Evolutionary conservation across 2,797 vertebrate genomes (phyloP).

Genomic region (Typhlichthys subterraneus): DNA sequence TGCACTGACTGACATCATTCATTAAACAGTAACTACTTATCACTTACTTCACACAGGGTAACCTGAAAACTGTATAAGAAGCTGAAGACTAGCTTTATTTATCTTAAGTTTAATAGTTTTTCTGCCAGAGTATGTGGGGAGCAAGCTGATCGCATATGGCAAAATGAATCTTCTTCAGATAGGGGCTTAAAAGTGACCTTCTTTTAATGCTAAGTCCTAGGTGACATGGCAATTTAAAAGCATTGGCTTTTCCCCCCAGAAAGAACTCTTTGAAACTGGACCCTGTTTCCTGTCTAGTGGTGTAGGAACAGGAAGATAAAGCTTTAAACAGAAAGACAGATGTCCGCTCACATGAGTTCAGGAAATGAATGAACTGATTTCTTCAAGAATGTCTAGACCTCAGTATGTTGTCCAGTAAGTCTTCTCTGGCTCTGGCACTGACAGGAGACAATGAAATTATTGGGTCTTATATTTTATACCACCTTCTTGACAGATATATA

Average conservation of each 20-base stretch:
- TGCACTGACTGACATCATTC: too few relatives aligned
- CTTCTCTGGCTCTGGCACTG: conserved; percentile 21
- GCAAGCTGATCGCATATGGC: conserved; percentile 64
- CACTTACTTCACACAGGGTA: too few relatives aligned
- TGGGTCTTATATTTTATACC: conserved; percentile 9
- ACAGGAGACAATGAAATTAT: conserved; percentile 5
- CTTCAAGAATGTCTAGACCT: conserved; percentile 51
- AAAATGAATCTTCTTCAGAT: conserved; percentile 50
- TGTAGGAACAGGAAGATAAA: conserved; percentile 58
- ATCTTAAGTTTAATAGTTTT: too few relatives aligned
- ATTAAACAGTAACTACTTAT: too few relatives aligned
- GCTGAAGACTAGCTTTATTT: too few relatives aligned
- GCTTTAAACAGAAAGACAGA: conserved; percentile 71
- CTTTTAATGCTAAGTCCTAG: conserved; percentile 48
- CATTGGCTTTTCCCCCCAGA: conserved; percentile 51
- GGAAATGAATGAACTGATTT: conserved; percentile 68
- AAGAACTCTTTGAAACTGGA: conserved; percentile 65
- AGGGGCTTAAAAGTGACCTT: conserved; percentile 52
- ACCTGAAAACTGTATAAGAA: too few relatives aligned
- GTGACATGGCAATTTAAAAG: conserved; percentile 35
- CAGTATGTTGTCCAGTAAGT: background rate
- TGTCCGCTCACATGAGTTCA: conserved; percentile 43
- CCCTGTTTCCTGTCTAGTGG: conserved; percentile 62
- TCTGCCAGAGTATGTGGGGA: conserved; percentile 12
- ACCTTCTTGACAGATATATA: background rate